Base-by-base conservation (phyloP, 2,888 invertebrate genomes). In the Fabriciana adippe region DNA sequence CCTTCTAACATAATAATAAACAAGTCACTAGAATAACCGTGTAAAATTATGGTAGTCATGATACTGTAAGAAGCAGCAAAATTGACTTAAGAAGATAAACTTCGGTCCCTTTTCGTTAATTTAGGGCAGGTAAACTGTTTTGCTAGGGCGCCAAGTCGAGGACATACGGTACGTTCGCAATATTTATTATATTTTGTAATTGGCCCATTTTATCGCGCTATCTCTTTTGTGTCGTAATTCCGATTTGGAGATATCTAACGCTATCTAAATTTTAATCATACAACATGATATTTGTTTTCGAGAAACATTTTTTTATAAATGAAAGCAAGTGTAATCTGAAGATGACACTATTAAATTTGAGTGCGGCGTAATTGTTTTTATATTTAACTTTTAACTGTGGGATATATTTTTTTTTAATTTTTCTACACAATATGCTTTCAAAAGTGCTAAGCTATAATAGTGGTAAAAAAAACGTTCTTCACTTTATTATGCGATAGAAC, bases 141-240 rank as follows among this genome's bases (percentile, higher is more conserved):
- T 87, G 86, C 70, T 85, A 86, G 87, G 86, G 85, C 85, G 78
- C 77, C 78, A n/a, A 61, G 56, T 68, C 78, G 86, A 85, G 82
- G 83, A 84, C 35, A 11, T 82, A 77, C 71, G 62, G 72, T 78
- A 74, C 73, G 84, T 81, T 81, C 78, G 86, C 87, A 87, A 89
- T 90, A 88, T 90, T 91, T 92, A 89, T 86, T 85, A 88, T 86
- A 90, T 92, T 90, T 90, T 88, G 90, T 86, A 90, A 90, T 87
- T 87, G 90, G 79, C 87, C 91, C 77, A 86, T 85, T 87, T 90
- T 74, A 68, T 64, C 55, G 45, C 70, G 67, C 67, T 75, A 75
- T 78, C 76, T 76, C 65, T 67, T 61, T 41, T 64, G 68, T 74
- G 79, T 86, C 83, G 84, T 84, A 76, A 83, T 85, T 86, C 72